Base-by-base conservation (phyloP, 1,140 invertebrate genomes). In the Drosophila seguyi region DNA sequence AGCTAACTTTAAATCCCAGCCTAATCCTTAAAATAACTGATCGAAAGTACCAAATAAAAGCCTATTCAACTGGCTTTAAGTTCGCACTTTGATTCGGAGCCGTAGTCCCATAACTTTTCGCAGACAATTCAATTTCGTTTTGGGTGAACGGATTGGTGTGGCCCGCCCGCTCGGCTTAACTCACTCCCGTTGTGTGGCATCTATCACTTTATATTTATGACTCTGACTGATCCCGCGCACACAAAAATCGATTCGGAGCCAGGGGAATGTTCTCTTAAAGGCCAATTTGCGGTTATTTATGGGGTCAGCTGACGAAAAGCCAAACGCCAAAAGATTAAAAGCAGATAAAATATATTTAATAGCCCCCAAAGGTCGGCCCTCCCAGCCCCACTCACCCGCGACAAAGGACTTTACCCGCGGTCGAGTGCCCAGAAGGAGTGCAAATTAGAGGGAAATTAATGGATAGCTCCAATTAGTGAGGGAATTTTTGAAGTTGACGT, bases 321-420 rank as follows among this genome's bases (percentile, higher is more conserved):
- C 85, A 79, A 90, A 74, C 81, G 81, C 78, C 85, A 85, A 81
- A 84, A 90, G 85, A 90, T 90, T 90, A 90, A 90, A 90, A 76
- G 71, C 81, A 79, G 86, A 90, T 90, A 90, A 90, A 90, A 90
- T 85, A 90, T 85, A 81, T 90, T 85, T 90, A 90, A 90, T 85
- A 90, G 81, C 80, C 72, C 69, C 73, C 65, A 63, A 55, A 62
- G 27, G 29, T 61, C 56, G 53, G 39, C 20, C 61, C 75, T 72
- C 45, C 48, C 10, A 11, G 27, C 39, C 60, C 61, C 10, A 63
- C 45, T 44, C 11, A 6, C 20, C 16, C 27, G 34, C 42, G 52
- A 76, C 75, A 79, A 53, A 47, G 58, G 66, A n/a, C 29, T 29
- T 29, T 11, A 5, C 11, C 13, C 36, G 16, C 6, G 13, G 10